Evolutionary conservation across 2,888 invertebrate genomes (phyloP), one percentile per base, ranked within the genome.

Genomic region (Lamellibrachia satsuma): DNA sequence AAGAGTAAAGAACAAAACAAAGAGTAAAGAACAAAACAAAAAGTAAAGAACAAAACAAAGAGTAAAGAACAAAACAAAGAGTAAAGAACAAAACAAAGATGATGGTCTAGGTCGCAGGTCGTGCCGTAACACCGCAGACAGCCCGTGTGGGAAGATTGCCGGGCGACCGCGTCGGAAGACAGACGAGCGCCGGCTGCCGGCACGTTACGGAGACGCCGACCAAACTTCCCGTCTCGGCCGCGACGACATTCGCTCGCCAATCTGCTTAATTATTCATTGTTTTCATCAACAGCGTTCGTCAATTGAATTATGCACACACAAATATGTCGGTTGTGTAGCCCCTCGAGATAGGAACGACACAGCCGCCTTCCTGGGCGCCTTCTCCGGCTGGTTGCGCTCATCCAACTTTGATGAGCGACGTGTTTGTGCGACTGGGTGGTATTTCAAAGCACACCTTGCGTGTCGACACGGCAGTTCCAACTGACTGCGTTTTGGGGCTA

Each of bases 261-360:
- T 75, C 75, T 1, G 75, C 75, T 75, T n/a, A 75, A 75, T 75
- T 75, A 75, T 75, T 75, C 75, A 75, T 75, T 75, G 75, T 75
- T 75, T 75, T 75, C 75, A 75, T 75, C 75, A 75, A 75, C 75
- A 75, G 75, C 75, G 75, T 75, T 75, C 75, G 75, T 75, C 75
- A 75, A 75, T 75, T 75, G 75, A 75, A 75, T 75, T 75, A 75
- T 75, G 75, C 75, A 75, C 75, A 75, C 75, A 75, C 75, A 75
- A 75, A 75, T 75, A 75, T 75, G 75, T 75, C 75, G 15, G 22
- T 75, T 22, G 75, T 75, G 75, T 75, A 22, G 2, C 22, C 75
- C 75, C 75, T 6, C 4, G 22, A n/a, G 75, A 75, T n/a, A 22
- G 15, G 75, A 75, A 15, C 15, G 75, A 75, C 75, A 75, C 75